These are phyloP conservation scores for Hyaena hyaena DNA, from an alignment of 2,113 vertebrate species.

Conservation along the genomic window DNA sequence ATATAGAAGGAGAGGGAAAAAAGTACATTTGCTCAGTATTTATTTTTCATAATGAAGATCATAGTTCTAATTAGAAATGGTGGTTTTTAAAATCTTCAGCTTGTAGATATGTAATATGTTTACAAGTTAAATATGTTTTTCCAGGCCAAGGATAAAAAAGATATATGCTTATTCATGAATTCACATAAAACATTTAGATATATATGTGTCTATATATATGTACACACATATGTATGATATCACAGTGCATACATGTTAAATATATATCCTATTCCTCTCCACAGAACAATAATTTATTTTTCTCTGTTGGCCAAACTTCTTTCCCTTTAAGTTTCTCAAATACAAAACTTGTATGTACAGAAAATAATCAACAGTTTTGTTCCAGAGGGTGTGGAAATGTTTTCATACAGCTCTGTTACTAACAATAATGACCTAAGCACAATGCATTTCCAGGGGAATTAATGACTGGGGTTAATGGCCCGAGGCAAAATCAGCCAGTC, in stretches of 20 bases:
- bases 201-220: not conserved
- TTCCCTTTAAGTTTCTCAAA: constrained; percentile 49
- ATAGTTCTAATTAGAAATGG: constrained; percentile 7
- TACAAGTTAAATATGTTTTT: not conserved
- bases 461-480: constrained; percentile 81
- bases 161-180: not conserved
- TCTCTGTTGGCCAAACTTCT: not conserved
- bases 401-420: constrained; percentile 74
- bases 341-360: constrained; percentile 57
- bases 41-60: constrained; percentile 34
- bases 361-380: constrained; percentile 73
- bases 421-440: constrained; percentile 80
- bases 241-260: not conserved
- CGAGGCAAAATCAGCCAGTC: constrained; percentile 79
- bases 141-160: not conserved
- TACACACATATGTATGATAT: not conserved
- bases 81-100: not conserved
- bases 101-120: not conserved
- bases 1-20: not conserved
- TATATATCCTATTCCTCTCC: not conserved
- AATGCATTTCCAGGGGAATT: constrained; percentile 79
- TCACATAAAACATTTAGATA: not conserved
- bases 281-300: constrained; percentile 33
- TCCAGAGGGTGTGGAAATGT: constrained; percentile 69
- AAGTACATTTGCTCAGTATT: not conserved